Conservation (phyloP, 2,888 invertebrate species). For the Coelinius sp. region DNA sequence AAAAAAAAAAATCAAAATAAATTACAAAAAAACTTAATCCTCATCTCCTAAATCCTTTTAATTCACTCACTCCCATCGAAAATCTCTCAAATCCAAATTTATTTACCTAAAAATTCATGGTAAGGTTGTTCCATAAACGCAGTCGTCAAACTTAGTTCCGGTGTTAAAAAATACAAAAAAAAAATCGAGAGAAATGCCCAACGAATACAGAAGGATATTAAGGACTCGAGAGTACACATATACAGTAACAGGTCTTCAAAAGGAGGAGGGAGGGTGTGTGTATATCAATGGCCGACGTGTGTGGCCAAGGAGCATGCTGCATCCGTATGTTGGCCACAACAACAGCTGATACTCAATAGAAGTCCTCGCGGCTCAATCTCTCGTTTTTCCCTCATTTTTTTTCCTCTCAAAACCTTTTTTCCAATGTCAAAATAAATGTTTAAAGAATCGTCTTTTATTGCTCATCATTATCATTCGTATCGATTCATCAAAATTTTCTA, state of each 20-base stretch:
- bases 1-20: too few relatives aligned
- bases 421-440: background rate
- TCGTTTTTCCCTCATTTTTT: conserved; percentile 13
- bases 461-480: background rate
- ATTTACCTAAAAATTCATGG: conserved; percentile 4
- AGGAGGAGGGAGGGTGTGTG: conserved; percentile 34
- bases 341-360: conserved; percentile 57
- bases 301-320: conserved; percentile 53
- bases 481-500: conserved; percentile 11
- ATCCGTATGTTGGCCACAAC: conserved; percentile 55
- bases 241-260: conserved; percentile 29
- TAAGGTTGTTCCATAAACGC: conserved; percentile 22
- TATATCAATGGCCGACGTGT: conserved; percentile 53
- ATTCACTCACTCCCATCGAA: background rate
- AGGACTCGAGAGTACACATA: conserved; percentile 18
- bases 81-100: background rate
- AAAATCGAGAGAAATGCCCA: background rate
- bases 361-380: conserved; percentile 44
- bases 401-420: conserved; percentile 1
- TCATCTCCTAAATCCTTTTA: too few relatives aligned
- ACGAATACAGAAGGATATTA: conserved; percentile 2
- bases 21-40: too few relatives aligned
- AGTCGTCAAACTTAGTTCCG: background rate
- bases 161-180: background rate
- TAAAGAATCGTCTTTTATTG: conserved; percentile 23